These are phyloP conservation scores for Dreissena polymorpha DNA, from an alignment of 1,140 invertebrate species.

Conservation along the genomic window DNA sequence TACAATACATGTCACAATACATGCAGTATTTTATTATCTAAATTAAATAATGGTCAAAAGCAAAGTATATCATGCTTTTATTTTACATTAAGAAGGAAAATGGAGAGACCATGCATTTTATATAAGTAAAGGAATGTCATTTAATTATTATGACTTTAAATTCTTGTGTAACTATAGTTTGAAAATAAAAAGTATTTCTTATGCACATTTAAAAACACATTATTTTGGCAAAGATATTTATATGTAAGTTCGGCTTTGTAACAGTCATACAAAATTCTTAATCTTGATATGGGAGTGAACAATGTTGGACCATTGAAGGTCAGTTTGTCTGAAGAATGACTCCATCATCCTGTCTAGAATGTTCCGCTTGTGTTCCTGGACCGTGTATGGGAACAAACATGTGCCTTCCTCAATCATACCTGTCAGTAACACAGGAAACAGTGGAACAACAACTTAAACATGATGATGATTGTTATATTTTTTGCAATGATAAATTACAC, in stretches of 20 bases:
- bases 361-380: conserved; percentile 66
- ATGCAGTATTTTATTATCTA: too few relatives aligned
- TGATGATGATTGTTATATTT: too few relatives aligned
- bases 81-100: too few relatives aligned
- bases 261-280: conserved; percentile 8
- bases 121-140: too few relatives aligned
- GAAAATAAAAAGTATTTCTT: background rate
- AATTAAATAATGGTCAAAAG: too few relatives aligned
- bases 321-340: conserved; percentile 46
- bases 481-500: too few relatives aligned
- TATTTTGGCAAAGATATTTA: background rate
- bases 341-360: conserved; percentile 63
- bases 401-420: conserved; percentile 72
- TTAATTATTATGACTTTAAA: too few relatives aligned
- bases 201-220: background rate
- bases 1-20: too few relatives aligned
- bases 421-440: conserved; percentile 27
- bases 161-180: too few relatives aligned
- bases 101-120: too few relatives aligned
- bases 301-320: conserved; percentile 59
- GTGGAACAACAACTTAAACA: too few relatives aligned
- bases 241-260: background rate
- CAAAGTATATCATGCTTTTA: too few relatives aligned
- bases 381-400: conserved; percentile 64
- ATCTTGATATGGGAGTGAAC: conserved; percentile 71